Evolutionary conservation across 1,140 invertebrate species (phyloP).

Genomic region (Drosophila jambulina): DNA sequence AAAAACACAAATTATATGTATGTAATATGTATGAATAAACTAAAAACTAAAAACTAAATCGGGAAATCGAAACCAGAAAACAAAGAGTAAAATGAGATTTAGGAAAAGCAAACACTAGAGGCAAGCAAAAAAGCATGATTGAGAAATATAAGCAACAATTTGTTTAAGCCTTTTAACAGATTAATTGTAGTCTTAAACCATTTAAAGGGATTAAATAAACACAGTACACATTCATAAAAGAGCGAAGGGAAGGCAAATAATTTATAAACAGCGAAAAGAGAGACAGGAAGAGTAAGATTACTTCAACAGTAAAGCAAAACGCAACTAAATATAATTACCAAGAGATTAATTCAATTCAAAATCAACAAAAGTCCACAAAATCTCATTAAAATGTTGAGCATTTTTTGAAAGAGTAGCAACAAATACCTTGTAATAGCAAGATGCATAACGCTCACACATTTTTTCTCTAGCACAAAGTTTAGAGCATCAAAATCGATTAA

Average conservation of each 20-base stretch:
- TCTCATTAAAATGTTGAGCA: conserved; percentile 23
- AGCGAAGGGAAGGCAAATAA: conserved; percentile 3
- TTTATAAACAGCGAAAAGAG: conserved; percentile 23
- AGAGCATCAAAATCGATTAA: not conserved
- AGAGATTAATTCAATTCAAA: conserved; percentile 35
- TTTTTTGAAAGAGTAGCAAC: conserved; percentile 1
- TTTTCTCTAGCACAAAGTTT: not conserved
- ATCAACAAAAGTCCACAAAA: conserved; percentile 15
- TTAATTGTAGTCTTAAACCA: conserved; percentile 52
- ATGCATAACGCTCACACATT: not conserved
- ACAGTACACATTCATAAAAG: not conserved
- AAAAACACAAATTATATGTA: conserved; percentile 19
- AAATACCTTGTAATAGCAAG: not conserved
- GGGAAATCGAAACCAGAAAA: not conserved
- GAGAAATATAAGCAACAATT: conserved; percentile 21
- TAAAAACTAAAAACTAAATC: conserved; percentile 27
- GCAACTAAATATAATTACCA: conserved; percentile 28
- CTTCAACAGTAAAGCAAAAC: conserved; percentile 21
- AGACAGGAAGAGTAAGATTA: conserved; percentile 15
- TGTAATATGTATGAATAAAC: conserved; percentile 41
- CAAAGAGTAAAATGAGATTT: conserved; percentile 15
- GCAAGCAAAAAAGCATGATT: conserved; percentile 2
- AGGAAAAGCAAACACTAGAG: conserved; percentile 12
- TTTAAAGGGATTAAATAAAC: conserved; percentile 46
- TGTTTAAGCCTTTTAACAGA: conserved; percentile 49